Conservation (phyloP, 1,140 invertebrate genomes). For the Drosophila mayri region DNA sequence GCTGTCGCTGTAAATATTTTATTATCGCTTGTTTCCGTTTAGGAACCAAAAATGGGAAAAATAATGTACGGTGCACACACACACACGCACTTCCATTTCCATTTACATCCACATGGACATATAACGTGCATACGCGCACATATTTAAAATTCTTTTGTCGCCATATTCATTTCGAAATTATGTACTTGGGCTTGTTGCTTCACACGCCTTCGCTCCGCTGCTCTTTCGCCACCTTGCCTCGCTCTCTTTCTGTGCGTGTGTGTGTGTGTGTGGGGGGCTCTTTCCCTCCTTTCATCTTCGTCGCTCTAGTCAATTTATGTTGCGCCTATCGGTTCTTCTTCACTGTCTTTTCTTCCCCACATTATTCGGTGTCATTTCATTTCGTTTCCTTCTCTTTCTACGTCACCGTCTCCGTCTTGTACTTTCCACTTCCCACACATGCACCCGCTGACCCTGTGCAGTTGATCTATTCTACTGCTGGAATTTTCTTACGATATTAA, state of each 20-base stretch:
- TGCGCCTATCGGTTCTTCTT: constrained; percentile 41
- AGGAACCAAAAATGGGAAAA: constrained; percentile 73
- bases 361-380: constrained; percentile 24
- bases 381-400: background rate
- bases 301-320: constrained; percentile 63
- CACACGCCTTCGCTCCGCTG: constrained; percentile 62
- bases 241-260: background rate
- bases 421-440: constrained; percentile 5
- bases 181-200: constrained; percentile 77
- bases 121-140: constrained; percentile 42
- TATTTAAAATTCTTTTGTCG: constrained; percentile 81
- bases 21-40: constrained; percentile 83
- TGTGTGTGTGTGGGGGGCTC: background rate
- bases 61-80: constrained; percentile 47
- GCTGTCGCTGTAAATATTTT: constrained; percentile 77
- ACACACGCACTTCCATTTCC: constrained; percentile 13
- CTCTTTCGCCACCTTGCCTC: constrained; percentile 28
- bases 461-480: constrained; percentile 6
- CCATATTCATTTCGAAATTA: constrained; percentile 79
- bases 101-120: constrained; percentile 23
- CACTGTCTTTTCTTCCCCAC: constrained; percentile 4
- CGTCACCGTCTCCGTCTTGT: constrained; percentile 2
- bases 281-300: constrained; percentile 2
- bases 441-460: constrained; percentile 62
- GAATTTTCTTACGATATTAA: background rate